These are phyloP conservation scores for Takifugu flavidus DNA, from an alignment of 2,113 vertebrate genomes.

Conservation along the genomic window DNA sequence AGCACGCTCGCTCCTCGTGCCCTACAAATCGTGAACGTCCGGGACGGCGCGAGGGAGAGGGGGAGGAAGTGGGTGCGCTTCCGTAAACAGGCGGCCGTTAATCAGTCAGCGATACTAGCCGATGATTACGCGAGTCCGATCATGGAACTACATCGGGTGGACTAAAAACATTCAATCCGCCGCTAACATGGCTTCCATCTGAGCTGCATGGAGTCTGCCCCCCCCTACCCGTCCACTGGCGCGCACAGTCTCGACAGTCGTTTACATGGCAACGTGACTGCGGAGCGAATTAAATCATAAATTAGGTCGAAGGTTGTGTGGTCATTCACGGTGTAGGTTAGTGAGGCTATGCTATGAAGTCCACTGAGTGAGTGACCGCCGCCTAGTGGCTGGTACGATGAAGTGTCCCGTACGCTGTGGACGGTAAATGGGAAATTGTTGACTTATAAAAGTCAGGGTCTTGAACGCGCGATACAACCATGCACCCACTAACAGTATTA, in stretches of 20 bases:
- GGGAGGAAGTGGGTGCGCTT: slow-evolving; percentile 11
- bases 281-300: background rate
- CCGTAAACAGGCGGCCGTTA: slow-evolving; percentile 32
- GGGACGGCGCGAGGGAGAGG: background rate
- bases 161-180: background rate
- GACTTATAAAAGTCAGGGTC: too few species aligned
- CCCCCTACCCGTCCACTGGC: too few species aligned
- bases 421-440: background rate
- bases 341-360: too few species aligned
- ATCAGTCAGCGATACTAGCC: slow-evolving; percentile 2
- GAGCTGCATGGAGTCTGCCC: background rate
- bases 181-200: slow-evolving; percentile 3
- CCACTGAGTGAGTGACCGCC: slow-evolving; percentile 13
- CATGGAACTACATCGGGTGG: slow-evolving; percentile 29
- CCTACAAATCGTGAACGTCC: slow-evolving; percentile 50
- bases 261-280: background rate
- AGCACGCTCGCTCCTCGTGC: slow-evolving; percentile 18
- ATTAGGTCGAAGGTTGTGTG: background rate
- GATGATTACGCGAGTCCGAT: background rate
- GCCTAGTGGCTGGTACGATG: slow-evolving; percentile 3
- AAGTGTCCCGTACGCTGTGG: background rate
- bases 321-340: background rate
- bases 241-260: background rate
- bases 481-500: too few species aligned
- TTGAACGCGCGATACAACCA: too few species aligned